Conservation (phyloP, 2,113 vertebrate genomes). For the Dipodomys stephensi region DNA sequence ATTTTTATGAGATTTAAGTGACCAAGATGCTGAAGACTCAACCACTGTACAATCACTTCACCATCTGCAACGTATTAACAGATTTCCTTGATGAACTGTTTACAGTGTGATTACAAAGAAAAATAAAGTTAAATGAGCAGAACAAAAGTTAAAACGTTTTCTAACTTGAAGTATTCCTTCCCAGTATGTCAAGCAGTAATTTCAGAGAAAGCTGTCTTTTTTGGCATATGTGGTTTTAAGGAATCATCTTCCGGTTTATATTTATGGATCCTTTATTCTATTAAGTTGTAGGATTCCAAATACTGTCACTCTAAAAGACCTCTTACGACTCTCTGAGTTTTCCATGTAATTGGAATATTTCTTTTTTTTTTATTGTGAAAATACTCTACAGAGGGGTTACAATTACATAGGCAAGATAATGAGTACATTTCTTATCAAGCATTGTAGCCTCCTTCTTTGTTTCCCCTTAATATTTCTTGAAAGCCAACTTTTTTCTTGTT, state of each 20-base stretch:
- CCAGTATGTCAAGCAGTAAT: slow-evolving; percentile 17
- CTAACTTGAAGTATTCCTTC: neutral
- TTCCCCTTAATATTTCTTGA: slow-evolving; percentile 29
- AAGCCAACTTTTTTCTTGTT: slow-evolving; percentile 49
- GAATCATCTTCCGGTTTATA: slow-evolving; percentile 8
- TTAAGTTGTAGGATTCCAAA: slow-evolving; percentile 7
- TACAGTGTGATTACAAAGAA: slow-evolving; percentile 41
- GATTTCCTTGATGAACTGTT: slow-evolving; percentile 49
- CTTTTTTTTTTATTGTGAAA: slow-evolving; percentile 57
- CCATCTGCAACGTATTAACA: slow-evolving; percentile 51
- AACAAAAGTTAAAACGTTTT: slow-evolving; percentile 13
- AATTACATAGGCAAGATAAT: too few relatives aligned
- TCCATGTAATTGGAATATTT: slow-evolving; percentile 35
- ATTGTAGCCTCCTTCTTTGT: too few relatives aligned
- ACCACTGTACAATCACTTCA: neutral
- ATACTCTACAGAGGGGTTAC: too few relatives aligned
- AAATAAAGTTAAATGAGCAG: slow-evolving; percentile 48
- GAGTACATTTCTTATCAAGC: too few relatives aligned
- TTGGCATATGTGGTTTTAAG: neutral
- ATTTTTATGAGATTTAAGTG: slow-evolving; percentile 33
- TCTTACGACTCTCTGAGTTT: slow-evolving; percentile 53
- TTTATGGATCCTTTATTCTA: slow-evolving; percentile 2
- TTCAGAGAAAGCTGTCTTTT: slow-evolving; percentile 25
- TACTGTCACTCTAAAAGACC: slow-evolving; percentile 35
- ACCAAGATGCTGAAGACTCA: slow-evolving; percentile 17